These are phyloP conservation scores for Hydrotaea cyrtoneurina DNA, from an alignment of 2,888 invertebrate species.

Conservation along the genomic window DNA sequence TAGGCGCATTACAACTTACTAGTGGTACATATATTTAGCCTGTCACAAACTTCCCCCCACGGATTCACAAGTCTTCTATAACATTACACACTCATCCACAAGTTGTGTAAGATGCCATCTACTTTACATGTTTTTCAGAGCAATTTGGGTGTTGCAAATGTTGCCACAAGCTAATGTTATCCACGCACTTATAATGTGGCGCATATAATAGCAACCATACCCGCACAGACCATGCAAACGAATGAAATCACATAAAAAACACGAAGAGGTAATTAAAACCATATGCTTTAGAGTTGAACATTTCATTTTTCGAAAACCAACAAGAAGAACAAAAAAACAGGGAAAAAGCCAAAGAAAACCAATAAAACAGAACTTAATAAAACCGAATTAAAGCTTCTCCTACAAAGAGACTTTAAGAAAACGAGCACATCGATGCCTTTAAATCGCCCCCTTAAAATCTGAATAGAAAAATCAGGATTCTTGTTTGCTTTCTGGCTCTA, in stretches of 20 bases:
- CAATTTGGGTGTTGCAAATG: not conserved
- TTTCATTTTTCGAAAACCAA: slow-evolving; percentile 10
- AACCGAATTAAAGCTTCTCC: not conserved
- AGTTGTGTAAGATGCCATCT: not conserved
- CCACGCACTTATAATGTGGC: not conserved
- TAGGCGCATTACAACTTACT: no score
- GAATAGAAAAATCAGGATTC: not conserved
- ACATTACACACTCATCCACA: not conserved
- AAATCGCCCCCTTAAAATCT: not conserved
- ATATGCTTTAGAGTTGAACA: slow-evolving; percentile 55
- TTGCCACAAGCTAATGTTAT: not conserved
- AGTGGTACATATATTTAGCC: no score
- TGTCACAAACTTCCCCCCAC: no score
- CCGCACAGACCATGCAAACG: slow-evolving; percentile 30
- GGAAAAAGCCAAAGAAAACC: not conserved
- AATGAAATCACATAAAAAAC: slow-evolving; percentile 51
- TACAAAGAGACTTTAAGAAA: not conserved
- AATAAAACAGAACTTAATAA: slow-evolving; percentile 1
- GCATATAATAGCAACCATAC: slow-evolving; percentile 11
- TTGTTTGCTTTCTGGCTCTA: not conserved
- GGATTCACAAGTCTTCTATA: not conserved
- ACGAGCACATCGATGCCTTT: not conserved
- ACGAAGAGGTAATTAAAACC: slow-evolving; percentile 64
- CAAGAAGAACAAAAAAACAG: not conserved
- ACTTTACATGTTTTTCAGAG: no score